These are phyloP conservation scores for Drosophila takahashii DNA, from an alignment of 1,140 invertebrate genomes.

Conservation along the genomic window DNA sequence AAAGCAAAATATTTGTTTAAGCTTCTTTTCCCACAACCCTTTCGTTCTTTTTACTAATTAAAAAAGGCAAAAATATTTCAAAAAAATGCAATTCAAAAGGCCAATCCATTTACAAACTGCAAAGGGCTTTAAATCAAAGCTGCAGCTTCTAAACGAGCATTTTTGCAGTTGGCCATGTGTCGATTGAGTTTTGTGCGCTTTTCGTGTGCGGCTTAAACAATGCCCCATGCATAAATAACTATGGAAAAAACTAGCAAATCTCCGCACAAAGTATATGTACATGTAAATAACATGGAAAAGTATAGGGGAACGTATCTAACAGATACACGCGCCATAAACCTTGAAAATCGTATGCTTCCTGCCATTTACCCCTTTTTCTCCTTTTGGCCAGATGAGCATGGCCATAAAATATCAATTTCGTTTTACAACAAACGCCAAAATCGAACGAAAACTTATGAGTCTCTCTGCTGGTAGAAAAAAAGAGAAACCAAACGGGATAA, in stretches of 20 bases:
- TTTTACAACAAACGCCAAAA: conserved; percentile 81
- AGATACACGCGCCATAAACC: conserved; percentile 80
- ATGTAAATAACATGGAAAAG: conserved; percentile 41
- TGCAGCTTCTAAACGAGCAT: conserved; percentile 57
- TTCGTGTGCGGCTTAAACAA: conserved; percentile 67
- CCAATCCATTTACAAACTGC: conserved; percentile 47
- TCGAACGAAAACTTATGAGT: conserved; percentile 79
- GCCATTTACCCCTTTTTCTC: conserved; percentile 7
- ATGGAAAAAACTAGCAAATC: conserved; percentile 45
- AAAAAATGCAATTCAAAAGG: conserved; percentile 8
- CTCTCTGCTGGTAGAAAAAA: conserved; percentile 25
- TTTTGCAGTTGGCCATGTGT: conserved; percentile 26
- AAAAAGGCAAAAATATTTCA: conserved; percentile 8
- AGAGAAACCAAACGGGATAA: conserved; percentile 43
- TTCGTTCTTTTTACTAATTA: conserved; percentile 18
- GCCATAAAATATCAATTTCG: conserved; percentile 82
- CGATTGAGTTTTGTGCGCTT: conserved; percentile 16
- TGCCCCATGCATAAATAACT: conserved; percentile 78
- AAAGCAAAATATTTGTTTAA: background rate
- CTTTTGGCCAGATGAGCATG: conserved; percentile 59
- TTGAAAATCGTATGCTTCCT: conserved; percentile 73
- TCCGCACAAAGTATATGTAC: conserved; percentile 25
- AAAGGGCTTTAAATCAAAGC: conserved; percentile 60
- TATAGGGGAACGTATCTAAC: conserved; percentile 60
- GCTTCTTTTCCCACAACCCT: background rate